Conservation (phyloP, 2,888 invertebrate genomes). For the Eucera pruinosa region DNA sequence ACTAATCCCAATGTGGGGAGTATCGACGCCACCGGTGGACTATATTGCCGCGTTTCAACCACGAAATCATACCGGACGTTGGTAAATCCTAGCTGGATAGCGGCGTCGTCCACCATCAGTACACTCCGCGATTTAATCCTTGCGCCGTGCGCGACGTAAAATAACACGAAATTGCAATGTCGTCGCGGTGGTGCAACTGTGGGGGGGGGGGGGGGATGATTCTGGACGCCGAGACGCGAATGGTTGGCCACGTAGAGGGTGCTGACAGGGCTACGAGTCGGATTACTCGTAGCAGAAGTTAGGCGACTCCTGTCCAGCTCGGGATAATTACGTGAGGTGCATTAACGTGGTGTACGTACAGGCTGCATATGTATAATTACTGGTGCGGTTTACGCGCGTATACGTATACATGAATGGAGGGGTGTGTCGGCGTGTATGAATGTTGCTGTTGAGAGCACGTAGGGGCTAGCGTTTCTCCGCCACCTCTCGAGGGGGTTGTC, state of each 20-base stretch:
- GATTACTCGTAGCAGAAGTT: conserved; percentile 79
- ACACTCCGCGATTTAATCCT: conserved; percentile 66
- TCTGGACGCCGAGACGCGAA: neutral
- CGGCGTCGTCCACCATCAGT: conserved; percentile 41
- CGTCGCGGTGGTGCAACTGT: conserved; percentile 31
- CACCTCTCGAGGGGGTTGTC: neutral
- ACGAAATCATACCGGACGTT: conserved; percentile 52
- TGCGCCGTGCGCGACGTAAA: conserved; percentile 58
- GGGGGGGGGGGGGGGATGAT: conserved; percentile 10
- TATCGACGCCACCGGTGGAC: conserved; percentile 34
- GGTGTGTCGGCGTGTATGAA: neutral
- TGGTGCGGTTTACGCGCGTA: conserved; percentile 33
- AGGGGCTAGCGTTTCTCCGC: neutral
- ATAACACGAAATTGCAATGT: conserved; percentile 69
- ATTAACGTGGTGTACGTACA: conserved; percentile 69
- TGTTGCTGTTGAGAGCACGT: neutral
- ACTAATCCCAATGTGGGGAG: conserved; percentile 33
- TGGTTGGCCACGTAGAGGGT: conserved; percentile 25
- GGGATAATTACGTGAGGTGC: conserved; percentile 79
- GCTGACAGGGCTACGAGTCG: conserved; percentile 71
- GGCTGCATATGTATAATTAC: conserved; percentile 62
- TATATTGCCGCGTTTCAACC: conserved; percentile 48
- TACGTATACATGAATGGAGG: neutral
- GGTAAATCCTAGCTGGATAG: conserved; percentile 61
- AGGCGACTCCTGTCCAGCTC: conserved; percentile 73